Evolutionary conservation across 2,888 invertebrate species (phyloP).

Genomic region (Colostygia pectinataria): DNA sequence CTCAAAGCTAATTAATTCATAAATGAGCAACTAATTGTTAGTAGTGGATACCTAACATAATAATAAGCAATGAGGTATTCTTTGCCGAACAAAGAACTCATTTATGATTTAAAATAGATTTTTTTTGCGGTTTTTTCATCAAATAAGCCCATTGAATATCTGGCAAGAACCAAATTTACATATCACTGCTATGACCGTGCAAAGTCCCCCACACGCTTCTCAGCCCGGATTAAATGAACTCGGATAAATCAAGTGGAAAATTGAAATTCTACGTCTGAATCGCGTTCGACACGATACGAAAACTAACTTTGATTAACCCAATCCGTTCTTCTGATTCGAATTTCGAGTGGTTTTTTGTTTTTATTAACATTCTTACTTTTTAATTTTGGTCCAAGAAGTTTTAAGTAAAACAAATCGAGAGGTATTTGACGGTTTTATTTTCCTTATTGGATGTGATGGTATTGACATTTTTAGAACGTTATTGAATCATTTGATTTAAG

Average conservation of each 20-base stretch:
- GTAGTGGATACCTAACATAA: too few species aligned
- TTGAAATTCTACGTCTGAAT: slow-evolving; percentile 56
- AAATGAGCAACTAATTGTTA: too few species aligned
- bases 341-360: slow-evolving; percentile 38
- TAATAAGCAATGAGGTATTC: too few species aligned
- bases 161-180: slow-evolving; percentile 11
- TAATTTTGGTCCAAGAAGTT: slow-evolving; percentile 10
- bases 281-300: slow-evolving; percentile 44
- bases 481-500: background rate
- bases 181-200: slow-evolving; percentile 15
- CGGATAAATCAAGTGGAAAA: slow-evolving; percentile 75
- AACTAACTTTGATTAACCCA: slow-evolving; percentile 63
- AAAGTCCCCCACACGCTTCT: slow-evolving; percentile 25
- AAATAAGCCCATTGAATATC: slow-evolving; percentile 1
- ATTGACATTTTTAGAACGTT: background rate
- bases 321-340: slow-evolving; percentile 56
- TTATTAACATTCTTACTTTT: slow-evolving; percentile 31
- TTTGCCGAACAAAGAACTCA: too few species aligned
- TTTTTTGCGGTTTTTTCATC: too few species aligned
- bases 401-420: slow-evolving; percentile 1
- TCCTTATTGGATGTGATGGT: background rate
- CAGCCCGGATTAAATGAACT: slow-evolving; percentile 56
- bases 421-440: background rate
- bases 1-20: too few species aligned
- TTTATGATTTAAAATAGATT: too few species aligned